Evolutionary conservation across 1,140 invertebrate species (phyloP), one percentile per base, ranked within the genome.

Genomic region (Drosophila albomicans): DNA sequence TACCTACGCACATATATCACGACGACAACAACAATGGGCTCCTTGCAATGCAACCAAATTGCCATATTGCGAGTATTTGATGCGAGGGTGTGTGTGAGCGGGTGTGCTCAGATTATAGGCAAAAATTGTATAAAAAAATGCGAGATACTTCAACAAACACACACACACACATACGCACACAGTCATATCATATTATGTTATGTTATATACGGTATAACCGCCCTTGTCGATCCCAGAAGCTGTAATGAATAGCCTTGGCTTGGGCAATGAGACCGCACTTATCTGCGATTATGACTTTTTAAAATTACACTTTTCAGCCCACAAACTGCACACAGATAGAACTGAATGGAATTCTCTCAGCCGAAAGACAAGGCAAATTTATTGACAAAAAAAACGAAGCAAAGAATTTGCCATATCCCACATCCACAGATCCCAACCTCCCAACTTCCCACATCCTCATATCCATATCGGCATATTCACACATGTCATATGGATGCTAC

Each of bases 261-360:
- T 66, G 46, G 82, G 82, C 84, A 87, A 88, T 87, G 84, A 87
- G 84, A 91, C 91, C 91, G 91, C 91, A 91, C 91, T 91, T 91
- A 91, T 91, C 91, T 91, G 66, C 76, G 91, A 91, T 91, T 91
- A 91, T 91, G 91, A 91, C 82, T 91, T 91, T 91, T 91, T 91
- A 86, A 90, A 91, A 91, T 90, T 90, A 90, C 86, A 90, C 82
- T 89, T 89, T 89, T 89, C 76, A 91, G 78, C 86, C 75, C 79
- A 88, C 81, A 76, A 65, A 28, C 43, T 16, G 13, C 28, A 61
- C 51, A 56, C 16, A 32, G 38, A 75, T 43, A 73, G 56, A 41
- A 52, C 41, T 38, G 56, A 73, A 48, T 46, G n/a, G 16, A 57
- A 32, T 11, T n/a, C 45, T n/a, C 58, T 15, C 35, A 20, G 5